Base-by-base conservation (phyloP, 2,797 vertebrate genomes). In the Pteronotus mesoamericanus region DNA sequence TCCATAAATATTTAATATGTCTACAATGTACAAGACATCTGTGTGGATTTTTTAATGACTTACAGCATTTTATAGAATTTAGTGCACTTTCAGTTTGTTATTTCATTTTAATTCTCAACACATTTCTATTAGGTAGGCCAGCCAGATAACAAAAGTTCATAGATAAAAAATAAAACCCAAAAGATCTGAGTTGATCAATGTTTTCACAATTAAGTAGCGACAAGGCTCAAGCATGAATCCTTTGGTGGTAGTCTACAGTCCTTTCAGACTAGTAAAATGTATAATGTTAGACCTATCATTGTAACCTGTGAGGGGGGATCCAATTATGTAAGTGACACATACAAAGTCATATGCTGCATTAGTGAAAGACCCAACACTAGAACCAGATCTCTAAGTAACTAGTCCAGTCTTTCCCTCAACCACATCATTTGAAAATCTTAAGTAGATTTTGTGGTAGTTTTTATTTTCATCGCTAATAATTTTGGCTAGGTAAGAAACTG, bases 21-120 rank as follows among this genome's bases (percentile, higher is more conserved):
- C 10, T 90, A 48, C 19, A 37, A 48, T 59, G 2, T 34, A 44
- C 1, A 86, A 84, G 51, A 89, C 8, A n/a, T n/a, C 66, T 29
- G 6, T 95, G 26, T 82, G 37, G 42, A 24, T 51, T 83, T 19
- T 96, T 69, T 39, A 92, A 92, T 51, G 19, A 14, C 21, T 94
- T 66, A 42, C 3, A 64, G 0, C 1, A 66, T 85, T 93, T 96
- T 42, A 75, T 59, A 79, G 24, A 75, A 86, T 74, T 92, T 86
- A 90, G 37, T 51, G 9, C 1, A 46, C 12, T 69, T 95, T 87
- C 29, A 55, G 12, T 83, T 86, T 48, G 75, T 83, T 64, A 74
- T 95, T 92, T 92, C 57, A 91, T 93, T 91, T 86, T 44, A 21
- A 84, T 72, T 6, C 26, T 91, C 66, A 86, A 44, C 14, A 39